Percentiles rank a stretch among this genome's conserved stretches.
These are phyloP conservation scores for Seladonia tumulorum DNA, from an alignment of 2,888 invertebrate species.

Conservation along the genomic window DNA sequence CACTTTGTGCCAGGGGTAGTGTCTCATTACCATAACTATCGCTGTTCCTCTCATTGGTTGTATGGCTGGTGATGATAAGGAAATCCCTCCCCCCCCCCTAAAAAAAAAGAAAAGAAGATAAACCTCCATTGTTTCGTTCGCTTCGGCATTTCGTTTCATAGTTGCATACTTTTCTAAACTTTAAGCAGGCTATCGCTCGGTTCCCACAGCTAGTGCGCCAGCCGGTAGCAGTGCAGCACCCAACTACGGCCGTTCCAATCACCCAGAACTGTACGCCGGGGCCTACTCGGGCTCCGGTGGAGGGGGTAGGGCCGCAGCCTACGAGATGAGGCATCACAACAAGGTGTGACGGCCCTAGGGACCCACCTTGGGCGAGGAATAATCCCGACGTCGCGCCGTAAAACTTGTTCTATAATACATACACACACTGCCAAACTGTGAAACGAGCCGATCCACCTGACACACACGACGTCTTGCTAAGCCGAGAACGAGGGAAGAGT, in stretches of 20 bases:
- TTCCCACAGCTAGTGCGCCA: slow-evolving; percentile 85
- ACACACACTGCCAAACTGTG: slow-evolving; percentile 66
- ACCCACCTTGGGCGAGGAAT: slow-evolving; percentile 63
- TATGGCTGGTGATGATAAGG: slow-evolving; percentile 29
- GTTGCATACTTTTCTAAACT: slow-evolving; percentile 73
- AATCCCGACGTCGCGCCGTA: slow-evolving; percentile 68
- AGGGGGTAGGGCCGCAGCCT: slow-evolving; percentile 85
- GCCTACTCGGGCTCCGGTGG: slow-evolving; percentile 87
- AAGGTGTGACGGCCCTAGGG: slow-evolving; percentile 87
- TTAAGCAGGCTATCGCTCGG: slow-evolving; percentile 84
- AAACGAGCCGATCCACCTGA: slow-evolving; percentile 66
- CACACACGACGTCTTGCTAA: slow-evolving; percentile 38
- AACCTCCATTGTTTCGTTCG: slow-evolving; percentile 33
- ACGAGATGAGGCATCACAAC: slow-evolving; percentile 91
- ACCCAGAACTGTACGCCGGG: slow-evolving; percentile 89
- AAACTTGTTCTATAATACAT: slow-evolving; percentile 60
- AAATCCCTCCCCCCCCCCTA: not conserved
- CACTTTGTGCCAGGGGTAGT: not conserved
- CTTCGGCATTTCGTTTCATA: slow-evolving; percentile 66
- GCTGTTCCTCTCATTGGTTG: not conserved
- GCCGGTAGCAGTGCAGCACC: slow-evolving; percentile 84
- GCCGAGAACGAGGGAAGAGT: slow-evolving; percentile 43
- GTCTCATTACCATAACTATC: not conserved
- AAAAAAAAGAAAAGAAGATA: slow-evolving; percentile 17
- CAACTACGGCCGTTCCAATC: slow-evolving; percentile 85